phyloP scores from a whole-genome alignment of 30 jellyfish, hydroid and myxozoan species.

The Turritopsis rubra region DNA sequence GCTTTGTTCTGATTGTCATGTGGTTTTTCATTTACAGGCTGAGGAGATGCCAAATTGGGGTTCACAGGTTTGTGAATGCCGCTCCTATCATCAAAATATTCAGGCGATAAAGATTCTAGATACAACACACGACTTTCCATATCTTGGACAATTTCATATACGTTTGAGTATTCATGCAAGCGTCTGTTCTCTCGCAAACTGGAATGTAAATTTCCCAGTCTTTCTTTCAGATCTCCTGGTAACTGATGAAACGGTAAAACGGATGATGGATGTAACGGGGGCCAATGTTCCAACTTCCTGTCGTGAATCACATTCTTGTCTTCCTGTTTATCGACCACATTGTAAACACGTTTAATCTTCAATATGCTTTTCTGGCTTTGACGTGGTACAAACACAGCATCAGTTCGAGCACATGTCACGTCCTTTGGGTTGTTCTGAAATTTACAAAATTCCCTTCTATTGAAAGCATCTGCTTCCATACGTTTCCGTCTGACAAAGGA shows the following conservation, averaged over 20 bases:
- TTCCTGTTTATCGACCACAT: slow-evolving; percentile 7
- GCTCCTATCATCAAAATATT: slow-evolving; percentile 36
- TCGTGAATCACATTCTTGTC: not conserved
- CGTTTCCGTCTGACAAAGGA: slow-evolving; percentile 70
- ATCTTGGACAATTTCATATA: slow-evolving; percentile 20
- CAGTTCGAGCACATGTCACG: slow-evolving; percentile 95
- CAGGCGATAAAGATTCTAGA: slow-evolving; percentile 86
- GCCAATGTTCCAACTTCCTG: slow-evolving; percentile 23
- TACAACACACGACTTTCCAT: slow-evolving; percentile 63
- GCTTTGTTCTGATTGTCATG: not conserved
- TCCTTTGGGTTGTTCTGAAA: slow-evolving; percentile 41
- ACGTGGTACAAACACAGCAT: slow-evolving; percentile 84
- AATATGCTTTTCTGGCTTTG: slow-evolving; percentile 78
- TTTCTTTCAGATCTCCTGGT: slow-evolving; percentile 25
- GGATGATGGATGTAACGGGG: slow-evolving; percentile 37
- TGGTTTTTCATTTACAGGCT: not conserved
- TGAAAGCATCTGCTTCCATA: slow-evolving; percentile 70
- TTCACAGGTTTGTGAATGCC: not conserved
- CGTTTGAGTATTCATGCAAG: not conserved
- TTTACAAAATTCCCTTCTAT: slow-evolving; percentile 76
- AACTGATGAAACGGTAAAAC: slow-evolving; percentile 11
- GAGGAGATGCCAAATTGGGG: not conserved
- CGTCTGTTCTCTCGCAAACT: not conserved
- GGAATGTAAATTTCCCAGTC: slow-evolving; percentile 9
- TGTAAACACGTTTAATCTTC: slow-evolving; percentile 31